phyloP scores from a whole-genome alignment of 2,888 invertebrate species.

The Scaptomyza tumidula region DNA sequence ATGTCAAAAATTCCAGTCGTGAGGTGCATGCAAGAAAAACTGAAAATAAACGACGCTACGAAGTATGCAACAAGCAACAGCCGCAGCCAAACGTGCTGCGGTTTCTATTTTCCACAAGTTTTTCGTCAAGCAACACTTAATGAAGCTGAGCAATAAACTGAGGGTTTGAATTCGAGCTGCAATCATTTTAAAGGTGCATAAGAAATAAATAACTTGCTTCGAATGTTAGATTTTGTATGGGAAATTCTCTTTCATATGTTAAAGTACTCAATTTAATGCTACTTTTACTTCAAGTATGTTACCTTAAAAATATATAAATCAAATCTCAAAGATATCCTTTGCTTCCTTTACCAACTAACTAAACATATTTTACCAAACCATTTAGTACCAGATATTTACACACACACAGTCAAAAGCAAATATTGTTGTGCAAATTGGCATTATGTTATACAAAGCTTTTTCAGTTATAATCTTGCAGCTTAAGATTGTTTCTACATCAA shows the following conservation, averaged over 20 bases:
- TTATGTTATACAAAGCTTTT: constrained; percentile 44
- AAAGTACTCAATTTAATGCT: no score
- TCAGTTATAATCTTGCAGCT: constrained; percentile 45
- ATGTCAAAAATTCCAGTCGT: constrained; percentile 26
- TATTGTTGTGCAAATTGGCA: constrained; percentile 38
- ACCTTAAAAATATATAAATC: no score
- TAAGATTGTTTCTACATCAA: constrained; percentile 61
- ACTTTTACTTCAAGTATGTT: no score
- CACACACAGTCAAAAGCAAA: no score
- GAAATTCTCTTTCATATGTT: no score
- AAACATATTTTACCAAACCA: no score
- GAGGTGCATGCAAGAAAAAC: constrained; percentile 28
- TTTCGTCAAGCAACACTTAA: constrained; percentile 30
- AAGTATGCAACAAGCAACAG: constrained; percentile 68
- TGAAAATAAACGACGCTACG: constrained; percentile 43
- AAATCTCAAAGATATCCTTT: no score
- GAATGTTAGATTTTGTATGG: no score
- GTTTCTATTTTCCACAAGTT: constrained; percentile 58
- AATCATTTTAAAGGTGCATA: constrained; percentile 13
- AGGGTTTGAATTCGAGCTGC: constrained; percentile 1
- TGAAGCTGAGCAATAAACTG: neutral
- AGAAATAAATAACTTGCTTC: no score
- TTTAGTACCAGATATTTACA: no score
- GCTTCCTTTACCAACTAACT: no score
- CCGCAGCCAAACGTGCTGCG: constrained; percentile 74